Evolutionary conservation across 2,888 invertebrate genomes (phyloP).

Genomic region (Glaucopsyche alexis): DNA sequence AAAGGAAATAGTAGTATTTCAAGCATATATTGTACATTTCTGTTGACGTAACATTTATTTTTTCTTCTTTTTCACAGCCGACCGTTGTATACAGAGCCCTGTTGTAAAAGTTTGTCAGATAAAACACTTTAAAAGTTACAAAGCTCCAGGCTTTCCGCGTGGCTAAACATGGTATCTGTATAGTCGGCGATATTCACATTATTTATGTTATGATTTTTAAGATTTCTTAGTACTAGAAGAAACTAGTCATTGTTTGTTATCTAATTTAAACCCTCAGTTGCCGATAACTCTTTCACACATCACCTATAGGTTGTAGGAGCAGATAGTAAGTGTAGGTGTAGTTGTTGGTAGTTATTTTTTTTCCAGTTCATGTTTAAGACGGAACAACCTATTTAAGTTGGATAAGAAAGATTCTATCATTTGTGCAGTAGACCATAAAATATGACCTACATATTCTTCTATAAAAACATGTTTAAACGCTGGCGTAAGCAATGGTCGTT

Average conservation of each 20-base stretch:
- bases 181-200: not conserved
- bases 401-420: not conserved
- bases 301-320: too few relatives aligned
- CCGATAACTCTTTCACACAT: too few relatives aligned
- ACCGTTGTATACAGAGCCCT: not conserved
- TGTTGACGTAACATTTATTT: not conserved
- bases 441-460: not conserved
- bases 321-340: too few relatives aligned
- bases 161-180: conserved; percentile 22
- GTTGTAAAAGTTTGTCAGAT: conserved; percentile 17
- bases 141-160: conserved; percentile 22
- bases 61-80: not conserved
- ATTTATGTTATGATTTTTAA: not conserved
- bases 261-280: too few relatives aligned
- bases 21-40: not conserved
- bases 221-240: too few relatives aligned
- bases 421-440: not conserved
- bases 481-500: not conserved
- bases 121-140: conserved; percentile 29
- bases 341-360: too few relatives aligned
- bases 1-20: not conserved
- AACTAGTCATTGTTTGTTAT: too few relatives aligned
- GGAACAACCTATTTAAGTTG: not conserved
- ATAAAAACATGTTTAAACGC: not conserved
- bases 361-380: too few relatives aligned